Conservation (phyloP, 2,888 invertebrate species). For the Hymenopus coronatus region DNA sequence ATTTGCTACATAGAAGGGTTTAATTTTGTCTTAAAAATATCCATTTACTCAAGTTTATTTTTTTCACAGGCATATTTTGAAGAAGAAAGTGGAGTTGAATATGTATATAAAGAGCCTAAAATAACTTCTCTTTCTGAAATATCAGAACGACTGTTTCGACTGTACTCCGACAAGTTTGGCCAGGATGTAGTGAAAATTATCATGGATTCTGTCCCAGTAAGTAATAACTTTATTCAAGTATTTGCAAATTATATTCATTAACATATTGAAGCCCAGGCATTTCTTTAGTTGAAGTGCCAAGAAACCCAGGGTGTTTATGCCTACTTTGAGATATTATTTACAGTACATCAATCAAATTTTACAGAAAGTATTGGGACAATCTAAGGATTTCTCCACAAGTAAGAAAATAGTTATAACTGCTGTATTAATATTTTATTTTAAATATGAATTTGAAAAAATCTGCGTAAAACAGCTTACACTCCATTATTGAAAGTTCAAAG, state of each 20-base stretch:
- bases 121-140: constrained; percentile 91
- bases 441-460: too few relatives aligned
- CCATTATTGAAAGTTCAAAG: too few relatives aligned
- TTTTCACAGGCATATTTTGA: constrained; percentile 65
- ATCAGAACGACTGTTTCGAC: constrained; percentile 78
- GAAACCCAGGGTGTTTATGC: too few relatives aligned
- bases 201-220: constrained; percentile 86
- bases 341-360: too few relatives aligned
- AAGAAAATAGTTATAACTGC: too few relatives aligned
- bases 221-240: constrained; percentile 39
- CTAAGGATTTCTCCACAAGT: too few relatives aligned
- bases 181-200: constrained; percentile 84
- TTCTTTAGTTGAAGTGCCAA: too few relatives aligned
- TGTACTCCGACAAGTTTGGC: constrained; percentile 86
- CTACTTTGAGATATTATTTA: too few relatives aligned
- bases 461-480: too few relatives aligned
- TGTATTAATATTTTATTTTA: too few relatives aligned
- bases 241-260: background rate
- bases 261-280: too few relatives aligned
- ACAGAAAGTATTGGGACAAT: too few relatives aligned
- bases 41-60: background rate
- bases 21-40: background rate
- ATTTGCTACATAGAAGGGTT: background rate
- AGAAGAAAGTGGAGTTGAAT: constrained; percentile 82
- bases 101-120: constrained; percentile 95